Base-by-base conservation (phyloP, 2,888 invertebrate species). In the Rotaria socialis region DNA sequence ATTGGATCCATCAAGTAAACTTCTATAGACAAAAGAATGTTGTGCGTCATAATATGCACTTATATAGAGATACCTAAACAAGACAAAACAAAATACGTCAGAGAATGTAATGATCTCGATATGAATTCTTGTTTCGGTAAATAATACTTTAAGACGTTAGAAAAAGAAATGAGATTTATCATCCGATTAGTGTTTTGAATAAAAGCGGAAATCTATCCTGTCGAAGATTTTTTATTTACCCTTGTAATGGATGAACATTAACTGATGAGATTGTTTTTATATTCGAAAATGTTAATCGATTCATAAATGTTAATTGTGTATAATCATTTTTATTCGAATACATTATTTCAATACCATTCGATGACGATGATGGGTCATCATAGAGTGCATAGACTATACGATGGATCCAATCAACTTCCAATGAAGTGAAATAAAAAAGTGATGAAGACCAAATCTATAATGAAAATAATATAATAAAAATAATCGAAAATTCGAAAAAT, bases 191-290 rank as follows among this genome's bases (percentile, higher is more conserved):
- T 50, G 10, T 11, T 11, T 50, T 14, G 14, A 11, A 14, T 50
- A 50, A 50, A 3, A 50, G 14, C 50, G 1, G 14, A 14, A 50
- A 50, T 50, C 2, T 50, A 3, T 2, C 4, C 3, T 52, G 0
- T 52, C 6, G 52, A 52, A 52, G 50, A 50, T 16, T 16, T 52
- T 22, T 80, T 6, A 2, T 47, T 43, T 80, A 80, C 75, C 75
- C 75, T 80, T 80, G 75, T 43, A 80, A 80, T 24, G 75, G 75
- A 22, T 80, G 41, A 43, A 80, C 75, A 43, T 80, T 80, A 41
- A 80, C 24, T 24, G 75, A 41, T 41, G 75, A 80, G 10, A 80
- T 80, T 41, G 75, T 80, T n/a, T 80, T 80, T 47, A 24, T 47
- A 47, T 80, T 80, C 1, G 75, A 80, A 80, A 80, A 80, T 47